A percentile compares a stretch with the other conserved stretches of the same genome.
phyloP scores from a whole-genome alignment of 2,113 vertebrate species.

The Larimichthys polyactis region DNA sequence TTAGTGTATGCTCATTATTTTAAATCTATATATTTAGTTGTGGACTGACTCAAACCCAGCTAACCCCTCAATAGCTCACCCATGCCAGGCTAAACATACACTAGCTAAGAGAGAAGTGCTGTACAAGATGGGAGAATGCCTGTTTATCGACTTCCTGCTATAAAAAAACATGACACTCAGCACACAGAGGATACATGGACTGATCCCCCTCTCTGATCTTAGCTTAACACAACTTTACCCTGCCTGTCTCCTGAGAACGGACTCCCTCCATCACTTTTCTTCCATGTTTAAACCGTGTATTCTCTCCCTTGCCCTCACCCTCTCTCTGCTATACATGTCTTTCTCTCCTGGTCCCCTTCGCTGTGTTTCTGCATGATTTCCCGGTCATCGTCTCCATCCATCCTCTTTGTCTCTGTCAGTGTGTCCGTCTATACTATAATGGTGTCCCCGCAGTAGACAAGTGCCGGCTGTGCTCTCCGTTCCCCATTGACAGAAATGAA shows the following conservation, averaged over 20 bases:
- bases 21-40: not conserved
- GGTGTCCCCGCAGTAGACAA: slow-evolving; percentile 39
- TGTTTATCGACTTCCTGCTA: slow-evolving; percentile 58
- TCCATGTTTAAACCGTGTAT: slow-evolving; percentile 15
- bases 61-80: not conserved
- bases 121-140: not conserved
- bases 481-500: slow-evolving; percentile 52
- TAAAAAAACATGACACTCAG: slow-evolving; percentile 53
- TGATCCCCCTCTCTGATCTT: slow-evolving; percentile 70
- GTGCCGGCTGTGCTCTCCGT: slow-evolving; percentile 34
- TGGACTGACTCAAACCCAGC: not conserved
- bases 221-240: slow-evolving; percentile 70
- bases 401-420: slow-evolving; percentile 29
- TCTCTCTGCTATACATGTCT: not conserved
- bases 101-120: not conserved
- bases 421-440: slow-evolving; percentile 24
- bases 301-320: not conserved
- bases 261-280: slow-evolving; percentile 1
- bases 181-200: slow-evolving; percentile 55
- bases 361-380: slow-evolving; percentile 44
- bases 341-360: not conserved
- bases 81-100: slow-evolving; percentile 14
- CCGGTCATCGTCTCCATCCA: slow-evolving; percentile 2
- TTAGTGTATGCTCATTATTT: not conserved
- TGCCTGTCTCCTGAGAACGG: slow-evolving; percentile 46